Evolutionary conservation across 2,113 vertebrate species (phyloP), one percentile per base, ranked within the genome.

Genomic region (Donacobius atricapilla): DNA sequence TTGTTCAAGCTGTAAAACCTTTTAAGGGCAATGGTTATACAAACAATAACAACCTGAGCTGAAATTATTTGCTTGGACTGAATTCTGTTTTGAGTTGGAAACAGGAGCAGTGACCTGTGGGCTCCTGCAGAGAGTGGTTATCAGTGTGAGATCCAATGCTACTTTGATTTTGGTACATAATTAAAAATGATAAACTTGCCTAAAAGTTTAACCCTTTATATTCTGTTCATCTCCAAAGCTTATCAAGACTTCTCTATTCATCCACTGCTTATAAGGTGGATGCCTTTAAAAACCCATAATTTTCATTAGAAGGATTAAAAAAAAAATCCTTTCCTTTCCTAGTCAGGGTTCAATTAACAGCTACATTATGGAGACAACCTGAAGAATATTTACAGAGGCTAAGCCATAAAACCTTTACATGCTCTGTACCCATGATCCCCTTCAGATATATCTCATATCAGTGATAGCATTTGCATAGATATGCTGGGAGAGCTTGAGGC

Each of bases 271-370:
- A 63, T 70, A 90, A 35, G 64, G 7, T 47, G 10, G 15, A 24
- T 7, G 1, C 0, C 2, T 45, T 56, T 16, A 68, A 63, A 86
- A 53, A 4, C 2, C 22, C 3, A 4, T 16, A 5, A 10, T 22
- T 89, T 35, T n/a, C 20, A 35, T 54, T 16, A 27, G 44, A 57
- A 73, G 5, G 13, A 37, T 44, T 35, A 0, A 8, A 72, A 64
- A 53, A 19, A 14, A 1, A n/a, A n/a, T n/a, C n/a, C n/a, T n/a
- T n/a, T n/a, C n/a, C n/a, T n/a, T n/a, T n/a, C n/a, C 18, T 51
- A 44, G 6, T 15, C 19, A 69, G 7, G 3, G 2, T 15, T 86
- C 16, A 31, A 45, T 80, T 72, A 56, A 54, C 42, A 68, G 45
- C 39, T 70, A 61, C 5, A 6, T 37, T 44, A 24, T 66, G 12